Conservation (phyloP, 2,888 invertebrate genomes). For the Aspidiotus destructor region DNA sequence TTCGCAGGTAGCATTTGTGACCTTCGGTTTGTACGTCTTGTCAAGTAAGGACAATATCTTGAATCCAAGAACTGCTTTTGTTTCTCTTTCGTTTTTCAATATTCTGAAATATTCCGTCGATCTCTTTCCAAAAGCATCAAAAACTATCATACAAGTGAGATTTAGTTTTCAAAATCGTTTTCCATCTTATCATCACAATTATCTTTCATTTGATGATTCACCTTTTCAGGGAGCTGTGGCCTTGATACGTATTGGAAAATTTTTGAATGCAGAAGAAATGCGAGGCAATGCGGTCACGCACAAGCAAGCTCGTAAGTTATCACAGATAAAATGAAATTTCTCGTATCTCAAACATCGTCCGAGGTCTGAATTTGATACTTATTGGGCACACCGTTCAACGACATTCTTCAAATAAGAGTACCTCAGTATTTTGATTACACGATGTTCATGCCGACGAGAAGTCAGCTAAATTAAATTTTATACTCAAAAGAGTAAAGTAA, state of each 20-base stretch:
- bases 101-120: constrained; percentile 90
- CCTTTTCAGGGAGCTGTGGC: constrained; percentile 45
- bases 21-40: constrained; percentile 81
- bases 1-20: constrained; percentile 54
- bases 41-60: constrained; percentile 72
- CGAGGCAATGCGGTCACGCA: constrained; percentile 43
- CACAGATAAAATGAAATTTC: no score
- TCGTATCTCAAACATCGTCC: no score
- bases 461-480: no score
- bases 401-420: no score
- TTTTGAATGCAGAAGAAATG: constrained; percentile 49
- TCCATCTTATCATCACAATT: no score
- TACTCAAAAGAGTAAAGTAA: no score
- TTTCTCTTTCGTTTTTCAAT: constrained; percentile 93
- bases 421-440: no score
- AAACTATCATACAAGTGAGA: constrained; percentile 73
- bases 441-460: no score
- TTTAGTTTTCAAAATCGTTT: no score
- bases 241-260: constrained; percentile 48
- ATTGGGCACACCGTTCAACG: no score
- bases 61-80: constrained; percentile 86
- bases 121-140: constrained; percentile 91
- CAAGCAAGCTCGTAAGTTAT: constrained; percentile 40
- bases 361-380: no score
- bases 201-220: no score